Base-by-base conservation (phyloP, 2,888 invertebrate genomes). In the Erebia epiphron region DNA sequence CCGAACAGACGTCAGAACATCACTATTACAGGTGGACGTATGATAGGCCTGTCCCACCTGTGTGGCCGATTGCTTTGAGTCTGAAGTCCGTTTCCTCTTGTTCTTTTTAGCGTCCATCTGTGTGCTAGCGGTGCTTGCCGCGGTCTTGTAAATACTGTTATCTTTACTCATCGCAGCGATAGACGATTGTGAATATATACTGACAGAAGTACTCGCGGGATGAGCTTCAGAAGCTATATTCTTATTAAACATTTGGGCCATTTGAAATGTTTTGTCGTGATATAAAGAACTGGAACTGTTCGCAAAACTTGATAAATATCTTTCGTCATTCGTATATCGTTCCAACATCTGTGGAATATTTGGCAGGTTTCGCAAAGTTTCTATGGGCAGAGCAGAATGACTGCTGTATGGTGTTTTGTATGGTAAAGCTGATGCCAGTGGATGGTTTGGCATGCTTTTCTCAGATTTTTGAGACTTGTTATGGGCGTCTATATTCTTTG, bases 261-360 rank as follows among this genome's bases (percentile, higher is more conserved):
- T 94, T 79, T 94, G 94, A 84, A 94, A 94, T 41, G 90, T 89
- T 82, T 95, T 95, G 64, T 95, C 95, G 73, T 94, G 95, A 77
- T 94, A 95, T 68, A 94, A 88, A 18, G 94, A 80, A 11, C 93
- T 82, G 41, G 86, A 81, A 35, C 89, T 81, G 64, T 88, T 84
- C 66, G 94, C 91, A 77, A 94, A 90, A 61, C 90, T 89, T 1
- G 93, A 86, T 76, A 95, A 84, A 82, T 94, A 93, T 73, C 94
- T 86, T 76, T 95, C 95, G 63, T 95, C 94, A 75, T 92, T 93
- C 1, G 89, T 83, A 80, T 94, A 95, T 60, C 95, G 85, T 78
- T 95, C 95, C 61, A 95, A 88, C 84, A 95, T 95, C 83, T 95
- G 95, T 14, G 95, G 94, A 72, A 95, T 87, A 81, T 93, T 95